A percentile compares a stretch with the other conserved stretches of the same genome.
Conservation (phyloP, 2,797 vertebrate genomes). For the Eulemur albifrons region DNA sequence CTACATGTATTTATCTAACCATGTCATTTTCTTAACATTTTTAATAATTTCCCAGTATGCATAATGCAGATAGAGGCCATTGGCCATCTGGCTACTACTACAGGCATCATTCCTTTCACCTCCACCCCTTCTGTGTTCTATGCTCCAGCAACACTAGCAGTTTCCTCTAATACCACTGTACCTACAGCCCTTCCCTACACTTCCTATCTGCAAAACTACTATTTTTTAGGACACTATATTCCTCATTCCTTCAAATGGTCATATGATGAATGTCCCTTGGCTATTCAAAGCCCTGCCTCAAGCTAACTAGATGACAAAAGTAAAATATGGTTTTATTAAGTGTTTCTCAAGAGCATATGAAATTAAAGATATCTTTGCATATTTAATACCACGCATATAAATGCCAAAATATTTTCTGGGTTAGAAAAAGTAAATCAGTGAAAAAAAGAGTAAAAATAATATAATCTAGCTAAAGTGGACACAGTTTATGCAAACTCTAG, state of each 20-base stretch:
- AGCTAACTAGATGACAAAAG: background rate
- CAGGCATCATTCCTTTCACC: background rate
- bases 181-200: background rate
- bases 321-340: background rate
- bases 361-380: background rate
- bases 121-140: background rate
- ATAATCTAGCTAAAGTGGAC: background rate
- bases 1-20: background rate
- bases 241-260: conserved; percentile 40
- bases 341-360: background rate
- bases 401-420: background rate
- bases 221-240: background rate
- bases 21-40: background rate
- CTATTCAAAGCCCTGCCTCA: background rate
- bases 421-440: background rate
- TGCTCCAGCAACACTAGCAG: background rate
- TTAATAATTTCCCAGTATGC: background rate
- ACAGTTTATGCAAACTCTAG: background rate
- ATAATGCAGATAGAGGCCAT: background rate
- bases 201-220: background rate
- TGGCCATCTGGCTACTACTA: background rate
- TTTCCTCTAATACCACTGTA: background rate
- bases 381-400: background rate
- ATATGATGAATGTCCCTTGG: conserved; percentile 3
- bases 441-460: background rate